phyloP scores from a whole-genome alignment of 2,797 vertebrate genomes.

The Oreonectes daqikongensis region DNA sequence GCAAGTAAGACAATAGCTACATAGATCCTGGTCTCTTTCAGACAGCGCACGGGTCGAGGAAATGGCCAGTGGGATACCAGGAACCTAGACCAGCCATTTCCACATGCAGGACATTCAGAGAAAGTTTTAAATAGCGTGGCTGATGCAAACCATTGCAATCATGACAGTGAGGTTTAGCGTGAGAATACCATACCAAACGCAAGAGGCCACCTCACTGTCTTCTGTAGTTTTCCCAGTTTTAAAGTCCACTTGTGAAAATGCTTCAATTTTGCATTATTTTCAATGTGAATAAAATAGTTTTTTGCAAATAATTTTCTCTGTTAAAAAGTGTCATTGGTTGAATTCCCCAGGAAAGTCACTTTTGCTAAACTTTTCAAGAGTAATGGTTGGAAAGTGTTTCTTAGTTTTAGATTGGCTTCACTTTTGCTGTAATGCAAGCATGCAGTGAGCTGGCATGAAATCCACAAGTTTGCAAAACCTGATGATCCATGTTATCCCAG shows the following conservation, averaged over 20 bases:
- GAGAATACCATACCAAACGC: constrained; percentile 18
- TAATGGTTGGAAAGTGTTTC: not conserved
- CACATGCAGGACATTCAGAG: constrained; percentile 9
- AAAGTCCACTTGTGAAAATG: too few species aligned
- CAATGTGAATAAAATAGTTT: not conserved
- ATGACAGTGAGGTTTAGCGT: constrained; percentile 3
- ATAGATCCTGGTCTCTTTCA: not conserved
- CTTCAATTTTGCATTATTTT: not conserved
- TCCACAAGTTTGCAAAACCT: not conserved
- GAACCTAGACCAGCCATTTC: constrained; percentile 44
- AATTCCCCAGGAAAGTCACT: too few species aligned
- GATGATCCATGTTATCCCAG: not conserved
- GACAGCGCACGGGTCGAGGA: not conserved
- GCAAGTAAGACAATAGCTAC: constrained; percentile 4
- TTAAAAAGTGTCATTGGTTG: too few species aligned
- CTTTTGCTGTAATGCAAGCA: not conserved
- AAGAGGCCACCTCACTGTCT: constrained; percentile 7
- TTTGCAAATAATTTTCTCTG: not conserved
- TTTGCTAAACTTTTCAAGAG: too few species aligned
- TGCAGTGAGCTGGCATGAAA: not conserved
- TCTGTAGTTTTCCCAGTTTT: not conserved
- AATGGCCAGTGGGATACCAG: not conserved
- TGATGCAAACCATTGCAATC: constrained; percentile 55
- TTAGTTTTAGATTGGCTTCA: not conserved
- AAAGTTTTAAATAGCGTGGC: constrained; percentile 54